Percentiles rank a stretch among this genome's conserved stretches.
These are phyloP conservation scores for Sus cebifrons DNA, from an alignment of 2,797 vertebrate species.

Conservation along the genomic window DNA sequence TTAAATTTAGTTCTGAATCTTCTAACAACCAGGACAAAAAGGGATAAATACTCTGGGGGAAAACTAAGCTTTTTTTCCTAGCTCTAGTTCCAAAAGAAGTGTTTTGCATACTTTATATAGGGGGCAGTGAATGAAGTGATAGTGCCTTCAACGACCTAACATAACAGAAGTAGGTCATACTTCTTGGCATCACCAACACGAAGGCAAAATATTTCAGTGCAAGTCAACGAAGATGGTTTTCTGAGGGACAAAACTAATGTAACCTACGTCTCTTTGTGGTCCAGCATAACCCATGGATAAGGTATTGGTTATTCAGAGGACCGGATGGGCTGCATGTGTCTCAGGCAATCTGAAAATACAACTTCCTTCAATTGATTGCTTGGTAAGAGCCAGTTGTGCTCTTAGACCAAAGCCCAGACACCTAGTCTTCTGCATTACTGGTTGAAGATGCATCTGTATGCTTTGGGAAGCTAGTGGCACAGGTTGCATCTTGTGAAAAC, in stretches of 20 bases:
- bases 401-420: background rate
- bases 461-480: slow-evolving; percentile 17
- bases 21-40: slow-evolving; percentile 28
- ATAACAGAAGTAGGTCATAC: background rate
- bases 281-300: background rate
- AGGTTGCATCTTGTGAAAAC: background rate
- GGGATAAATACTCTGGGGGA: background rate
- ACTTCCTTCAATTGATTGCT: background rate
- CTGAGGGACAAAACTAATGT: background rate
- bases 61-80: slow-evolving; percentile 36
- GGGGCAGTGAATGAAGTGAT: background rate
- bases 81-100: background rate
- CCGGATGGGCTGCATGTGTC: background rate
- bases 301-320: background rate
- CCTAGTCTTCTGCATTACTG: background rate
- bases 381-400: background rate
- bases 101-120: background rate
- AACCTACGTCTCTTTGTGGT: background rate
- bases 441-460: background rate
- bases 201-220: background rate
- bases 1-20: slow-evolving; percentile 53
- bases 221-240: background rate
- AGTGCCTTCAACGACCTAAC: background rate
- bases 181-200: background rate
- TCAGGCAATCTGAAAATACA: background rate